phyloP scores from a whole-genome alignment of 2,113 vertebrate species.

The Halichoeres trimaculatus region DNA sequence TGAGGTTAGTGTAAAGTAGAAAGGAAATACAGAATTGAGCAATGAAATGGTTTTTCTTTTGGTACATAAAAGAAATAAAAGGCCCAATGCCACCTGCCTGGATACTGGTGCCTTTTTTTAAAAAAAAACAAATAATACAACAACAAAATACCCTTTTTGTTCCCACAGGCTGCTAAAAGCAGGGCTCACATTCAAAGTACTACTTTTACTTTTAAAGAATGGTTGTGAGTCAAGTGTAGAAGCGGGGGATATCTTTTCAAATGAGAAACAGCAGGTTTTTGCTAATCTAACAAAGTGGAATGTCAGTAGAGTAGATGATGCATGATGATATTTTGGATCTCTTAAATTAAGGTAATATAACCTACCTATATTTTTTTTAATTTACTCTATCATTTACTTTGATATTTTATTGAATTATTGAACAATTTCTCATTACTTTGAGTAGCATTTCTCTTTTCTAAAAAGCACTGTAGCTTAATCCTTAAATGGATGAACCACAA shows the following conservation, averaged over 20 bases:
- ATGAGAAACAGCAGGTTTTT: not conserved
- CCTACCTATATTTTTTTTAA: too few relatives aligned
- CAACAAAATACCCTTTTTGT: not conserved
- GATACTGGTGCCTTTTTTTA: too few relatives aligned
- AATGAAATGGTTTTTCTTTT: conserved; percentile 1
- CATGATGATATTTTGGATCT: not conserved
- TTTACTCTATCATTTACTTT: too few relatives aligned
- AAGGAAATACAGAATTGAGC: conserved; percentile 1
- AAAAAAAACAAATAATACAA: too few relatives aligned
- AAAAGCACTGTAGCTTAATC: not conserved
- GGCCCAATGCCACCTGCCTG: not conserved
- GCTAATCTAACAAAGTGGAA: not conserved
- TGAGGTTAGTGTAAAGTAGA: conserved; percentile 20
- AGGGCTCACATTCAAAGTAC: not conserved
- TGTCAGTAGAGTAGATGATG: too few relatives aligned
- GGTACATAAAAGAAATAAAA: not conserved
- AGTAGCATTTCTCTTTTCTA: not conserved
- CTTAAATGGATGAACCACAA: not conserved
- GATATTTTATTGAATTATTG: too few relatives aligned
- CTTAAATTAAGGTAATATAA: not conserved
- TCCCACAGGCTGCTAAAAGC: too few relatives aligned
- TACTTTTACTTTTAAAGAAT: too few relatives aligned
- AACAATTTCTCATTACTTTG: too few relatives aligned
- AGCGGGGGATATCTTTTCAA: too few relatives aligned
- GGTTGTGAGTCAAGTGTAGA: too few relatives aligned